A percentile compares a stretch with the other conserved stretches of the same genome.
phyloP scores from a whole-genome alignment of 2,888 invertebrate genomes.

The Lysandra coridon region DNA sequence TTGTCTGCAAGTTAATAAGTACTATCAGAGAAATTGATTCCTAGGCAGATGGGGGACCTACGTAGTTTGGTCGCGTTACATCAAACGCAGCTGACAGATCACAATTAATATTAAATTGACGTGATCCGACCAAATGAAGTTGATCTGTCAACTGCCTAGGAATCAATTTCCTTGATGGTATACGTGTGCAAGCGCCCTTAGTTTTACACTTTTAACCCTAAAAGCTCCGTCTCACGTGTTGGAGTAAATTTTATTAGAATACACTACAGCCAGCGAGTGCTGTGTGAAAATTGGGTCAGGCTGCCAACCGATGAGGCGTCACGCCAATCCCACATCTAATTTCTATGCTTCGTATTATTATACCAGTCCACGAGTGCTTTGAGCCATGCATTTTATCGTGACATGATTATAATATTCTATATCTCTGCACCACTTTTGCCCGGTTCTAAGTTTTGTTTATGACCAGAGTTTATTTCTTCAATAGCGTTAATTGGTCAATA shows the following conservation, averaged over 20 bases:
- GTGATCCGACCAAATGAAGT: no score
- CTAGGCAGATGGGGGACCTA: no score
- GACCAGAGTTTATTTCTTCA: no score
- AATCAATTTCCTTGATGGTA: not conserved
- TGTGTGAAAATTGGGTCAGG: conserved; percentile 5
- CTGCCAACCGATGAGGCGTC: conserved; percentile 14
- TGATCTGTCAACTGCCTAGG: no score
- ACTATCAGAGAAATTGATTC: no score
- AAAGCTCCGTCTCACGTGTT: conserved; percentile 1
- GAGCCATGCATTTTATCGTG: not conserved
- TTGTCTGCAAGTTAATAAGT: not conserved
- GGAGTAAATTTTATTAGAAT: conserved; percentile 15
- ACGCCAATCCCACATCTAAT: conserved; percentile 10
- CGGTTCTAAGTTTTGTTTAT: no score
- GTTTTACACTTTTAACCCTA: conserved; percentile 1
- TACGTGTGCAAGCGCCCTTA: not conserved
- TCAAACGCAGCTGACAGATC: no score
- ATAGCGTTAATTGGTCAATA: not conserved
- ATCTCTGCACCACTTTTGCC: not conserved
- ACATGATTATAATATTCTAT: not conserved
- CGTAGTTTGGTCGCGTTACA: no score
- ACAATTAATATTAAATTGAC: no score
- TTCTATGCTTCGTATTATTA: not conserved
- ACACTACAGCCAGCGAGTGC: not conserved
- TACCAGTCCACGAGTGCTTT: not conserved